Evolutionary conservation across 2,113 vertebrate species (phyloP).

Genomic region (Accipiter cooperii): DNA sequence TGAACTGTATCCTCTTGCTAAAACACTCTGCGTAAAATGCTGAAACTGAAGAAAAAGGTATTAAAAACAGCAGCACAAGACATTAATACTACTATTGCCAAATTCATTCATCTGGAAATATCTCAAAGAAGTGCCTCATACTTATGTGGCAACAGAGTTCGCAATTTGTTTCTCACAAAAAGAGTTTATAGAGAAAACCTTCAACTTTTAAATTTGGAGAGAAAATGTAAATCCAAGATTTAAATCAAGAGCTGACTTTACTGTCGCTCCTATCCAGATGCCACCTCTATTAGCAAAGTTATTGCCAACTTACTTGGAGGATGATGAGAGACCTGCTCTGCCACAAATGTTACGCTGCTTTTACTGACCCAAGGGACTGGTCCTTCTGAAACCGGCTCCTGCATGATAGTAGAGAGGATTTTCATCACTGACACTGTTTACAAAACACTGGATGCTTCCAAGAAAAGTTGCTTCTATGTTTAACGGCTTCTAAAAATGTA

Average conservation of each 20-base stretch:
- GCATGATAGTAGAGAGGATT: not conserved
- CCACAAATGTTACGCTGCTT: constrained; percentile 90
- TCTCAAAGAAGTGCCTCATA: not conserved
- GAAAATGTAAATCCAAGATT: not conserved
- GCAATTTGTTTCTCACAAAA: not conserved
- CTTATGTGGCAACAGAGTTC: not conserved
- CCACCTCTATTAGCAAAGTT: not conserved
- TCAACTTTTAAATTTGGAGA: not conserved
- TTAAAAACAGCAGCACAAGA: not conserved
- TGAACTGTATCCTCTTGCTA: constrained; percentile 97
- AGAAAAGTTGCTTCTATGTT: not conserved
- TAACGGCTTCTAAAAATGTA: not conserved
- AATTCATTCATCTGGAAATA: not conserved
- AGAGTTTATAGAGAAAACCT: not conserved
- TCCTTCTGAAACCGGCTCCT: constrained; percentile 91
- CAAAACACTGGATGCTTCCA: not conserved
- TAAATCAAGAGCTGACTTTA: not conserved
- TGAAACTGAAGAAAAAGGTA: constrained; percentile 83
- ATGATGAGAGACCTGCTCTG: constrained; percentile 98
- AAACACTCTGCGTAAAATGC: constrained; percentile 98
- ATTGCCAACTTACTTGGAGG: constrained; percentile 88
- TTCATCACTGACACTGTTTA: not conserved
- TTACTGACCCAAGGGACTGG: constrained; percentile 88
- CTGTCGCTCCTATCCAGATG: not conserved
- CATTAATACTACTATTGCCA: not conserved